Evolutionary conservation across 1,140 invertebrate species (phyloP).

Genomic region (Cherax destructor): DNA sequence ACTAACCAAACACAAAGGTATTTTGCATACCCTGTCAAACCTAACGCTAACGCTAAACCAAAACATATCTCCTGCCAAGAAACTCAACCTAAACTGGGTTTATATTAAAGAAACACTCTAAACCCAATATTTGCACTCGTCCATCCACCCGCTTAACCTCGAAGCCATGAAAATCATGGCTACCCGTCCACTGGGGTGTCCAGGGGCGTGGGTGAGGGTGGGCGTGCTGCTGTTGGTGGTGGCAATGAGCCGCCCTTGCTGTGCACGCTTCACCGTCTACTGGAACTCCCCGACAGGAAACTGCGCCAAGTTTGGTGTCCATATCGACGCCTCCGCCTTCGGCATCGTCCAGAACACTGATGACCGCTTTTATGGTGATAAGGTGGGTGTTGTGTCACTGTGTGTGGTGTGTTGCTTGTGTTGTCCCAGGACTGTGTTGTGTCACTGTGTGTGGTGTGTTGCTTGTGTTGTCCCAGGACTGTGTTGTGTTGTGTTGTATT

Average conservation of each 20-base stretch:
- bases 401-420: background rate
- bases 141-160: too few relatives aligned
- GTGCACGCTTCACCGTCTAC: constrained; percentile 79
- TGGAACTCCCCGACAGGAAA: constrained; percentile 88
- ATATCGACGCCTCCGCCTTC: constrained; percentile 81
- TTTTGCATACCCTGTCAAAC: too few relatives aligned
- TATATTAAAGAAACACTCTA: too few relatives aligned
- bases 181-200: too few relatives aligned
- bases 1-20: too few relatives aligned
- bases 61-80: too few relatives aligned
- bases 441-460: background rate
- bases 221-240: background rate
- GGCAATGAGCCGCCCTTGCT: background rate
- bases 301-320: constrained; percentile 82
- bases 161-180: too few relatives aligned
- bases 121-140: too few relatives aligned
- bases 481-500: background rate
- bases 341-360: constrained; percentile 82
- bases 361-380: constrained; percentile 64
- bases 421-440: background rate
- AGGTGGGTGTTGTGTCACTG: constrained; percentile 13
- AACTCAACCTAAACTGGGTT: too few relatives aligned
- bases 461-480: too few relatives aligned
- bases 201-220: background rate
- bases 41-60: too few relatives aligned